Evolutionary conservation across 1,140 invertebrate species (phyloP).

Genomic region (Lineus longissimus): DNA sequence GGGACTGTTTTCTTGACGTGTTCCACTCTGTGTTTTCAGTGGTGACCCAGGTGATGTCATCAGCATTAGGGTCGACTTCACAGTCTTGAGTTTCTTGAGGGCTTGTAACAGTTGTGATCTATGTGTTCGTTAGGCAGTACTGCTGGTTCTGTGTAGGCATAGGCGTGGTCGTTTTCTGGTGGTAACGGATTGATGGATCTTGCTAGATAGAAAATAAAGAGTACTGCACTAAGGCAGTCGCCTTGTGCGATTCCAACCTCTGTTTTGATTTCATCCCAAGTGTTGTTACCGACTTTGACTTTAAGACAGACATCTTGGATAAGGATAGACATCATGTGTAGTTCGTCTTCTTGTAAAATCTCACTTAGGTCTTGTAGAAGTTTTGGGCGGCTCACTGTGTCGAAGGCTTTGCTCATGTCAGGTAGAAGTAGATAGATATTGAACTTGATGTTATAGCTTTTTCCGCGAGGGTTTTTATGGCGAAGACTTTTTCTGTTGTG

Average conservation of each 20-base stretch:
- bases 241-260: too few relatives aligned
- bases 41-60: too few relatives aligned
- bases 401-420: not conserved
- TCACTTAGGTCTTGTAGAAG: not conserved
- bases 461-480: not conserved
- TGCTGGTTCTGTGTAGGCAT: not conserved
- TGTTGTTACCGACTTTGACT: not conserved
- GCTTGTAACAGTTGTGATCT: not conserved
- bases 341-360: not conserved
- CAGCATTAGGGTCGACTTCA: too few relatives aligned
- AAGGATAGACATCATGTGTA: not conserved
- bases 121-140: not conserved
- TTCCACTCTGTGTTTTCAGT: too few relatives aligned
- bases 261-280: too few relatives aligned
- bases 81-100: too few relatives aligned
- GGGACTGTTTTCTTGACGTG: too few relatives aligned
- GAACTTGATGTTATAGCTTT: not conserved
- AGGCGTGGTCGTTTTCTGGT: too few relatives aligned
- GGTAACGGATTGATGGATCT: too few relatives aligned
- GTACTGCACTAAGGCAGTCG: not conserved
- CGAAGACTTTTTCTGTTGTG: not conserved
- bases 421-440: not conserved
- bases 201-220: conserved; percentile 1
- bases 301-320: not conserved
- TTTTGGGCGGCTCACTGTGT: not conserved